Percentiles rank a stretch among this genome's conserved stretches.
Evolutionary conservation across 2,888 invertebrate species (phyloP).

Genomic region (Heteromyza rotundicornis): DNA sequence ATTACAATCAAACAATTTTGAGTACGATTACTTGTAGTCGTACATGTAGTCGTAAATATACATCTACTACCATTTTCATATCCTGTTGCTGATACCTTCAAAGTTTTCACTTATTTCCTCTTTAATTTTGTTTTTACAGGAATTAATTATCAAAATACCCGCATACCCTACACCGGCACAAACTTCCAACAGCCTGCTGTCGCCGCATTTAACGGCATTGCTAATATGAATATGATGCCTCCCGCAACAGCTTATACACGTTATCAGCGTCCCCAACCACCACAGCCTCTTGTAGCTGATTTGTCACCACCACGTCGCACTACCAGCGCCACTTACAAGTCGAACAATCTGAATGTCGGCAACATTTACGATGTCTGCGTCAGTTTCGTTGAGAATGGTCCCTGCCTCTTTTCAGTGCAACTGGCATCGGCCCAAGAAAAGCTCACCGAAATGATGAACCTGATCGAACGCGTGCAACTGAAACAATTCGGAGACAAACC

Average conservation of each 20-base stretch:
- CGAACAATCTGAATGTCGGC: slow-evolving; percentile 64
- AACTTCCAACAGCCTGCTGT: slow-evolving; percentile 28
- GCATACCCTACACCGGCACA: slow-evolving; percentile 40
- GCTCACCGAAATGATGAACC: slow-evolving; percentile 74
- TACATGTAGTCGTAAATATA: too few species aligned
- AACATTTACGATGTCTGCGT: slow-evolving; percentile 73
- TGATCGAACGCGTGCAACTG: slow-evolving; percentile 71
- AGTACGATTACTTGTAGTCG: too few species aligned
- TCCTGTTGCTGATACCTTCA: too few species aligned
- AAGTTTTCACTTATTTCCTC: background rate
- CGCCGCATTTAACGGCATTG: too few species aligned
- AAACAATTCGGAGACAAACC: slow-evolving; percentile 72
- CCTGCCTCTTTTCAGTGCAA: slow-evolving; percentile 78
- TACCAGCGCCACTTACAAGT: slow-evolving; percentile 54
- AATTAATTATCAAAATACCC: slow-evolving; percentile 38
- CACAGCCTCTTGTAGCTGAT: slow-evolving; percentile 10
- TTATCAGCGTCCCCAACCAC: slow-evolving; percentile 13
- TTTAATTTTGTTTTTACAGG: slow-evolving; percentile 22
- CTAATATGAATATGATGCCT: too few species aligned
- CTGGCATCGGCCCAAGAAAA: slow-evolving; percentile 68
- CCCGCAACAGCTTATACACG: background rate
- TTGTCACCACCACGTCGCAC: slow-evolving; percentile 25
- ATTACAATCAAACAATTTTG: too few species aligned
- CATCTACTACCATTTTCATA: too few species aligned
- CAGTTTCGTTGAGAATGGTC: slow-evolving; percentile 81